Evolutionary conservation across 2,888 invertebrate genomes (phyloP).

Genomic region (Drosophila diplacantha): DNA sequence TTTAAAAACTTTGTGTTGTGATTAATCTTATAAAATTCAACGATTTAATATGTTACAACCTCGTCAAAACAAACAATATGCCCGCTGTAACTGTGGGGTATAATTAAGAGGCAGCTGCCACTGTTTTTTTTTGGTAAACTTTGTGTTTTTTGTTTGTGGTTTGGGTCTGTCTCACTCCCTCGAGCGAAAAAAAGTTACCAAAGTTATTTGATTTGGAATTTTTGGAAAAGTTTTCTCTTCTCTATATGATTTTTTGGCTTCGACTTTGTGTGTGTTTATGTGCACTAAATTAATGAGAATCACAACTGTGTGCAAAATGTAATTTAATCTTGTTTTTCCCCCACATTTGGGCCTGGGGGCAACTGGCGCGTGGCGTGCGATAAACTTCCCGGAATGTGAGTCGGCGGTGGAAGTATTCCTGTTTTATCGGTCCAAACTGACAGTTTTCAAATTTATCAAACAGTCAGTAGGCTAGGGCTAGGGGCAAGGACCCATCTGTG

Average conservation of each 20-base stretch:
- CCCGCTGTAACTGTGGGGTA: constrained; percentile 1
- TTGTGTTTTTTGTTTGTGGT: constrained; percentile 58
- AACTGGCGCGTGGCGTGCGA: constrained; percentile 46
- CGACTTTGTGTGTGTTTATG: constrained; percentile 52
- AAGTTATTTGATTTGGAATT: constrained; percentile 69
- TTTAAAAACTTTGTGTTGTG: background rate
- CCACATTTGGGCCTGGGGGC: constrained; percentile 30
- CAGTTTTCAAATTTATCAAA: constrained; percentile 67
- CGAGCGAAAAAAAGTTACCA: constrained; percentile 52
- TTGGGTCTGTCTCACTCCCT: constrained; percentile 47
- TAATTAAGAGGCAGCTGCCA: constrained; percentile 28
- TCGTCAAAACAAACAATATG: background rate
- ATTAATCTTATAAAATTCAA: background rate
- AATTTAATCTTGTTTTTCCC: constrained; percentile 58
- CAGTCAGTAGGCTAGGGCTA: constrained; percentile 37
- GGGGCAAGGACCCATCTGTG: constrained; percentile 19
- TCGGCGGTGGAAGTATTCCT: constrained; percentile 18
- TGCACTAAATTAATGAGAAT: constrained; percentile 70
- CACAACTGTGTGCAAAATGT: constrained; percentile 68
- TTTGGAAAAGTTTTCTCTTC: constrained; percentile 39
- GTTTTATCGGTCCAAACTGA: constrained; percentile 60
- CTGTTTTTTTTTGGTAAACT: constrained; percentile 43
- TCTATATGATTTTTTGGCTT: constrained; percentile 32
- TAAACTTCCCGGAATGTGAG: constrained; percentile 28
- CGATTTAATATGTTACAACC: background rate